These are phyloP conservation scores for Alectura lathami DNA, from an alignment of 2,113 vertebrate species.

Conservation along the genomic window DNA sequence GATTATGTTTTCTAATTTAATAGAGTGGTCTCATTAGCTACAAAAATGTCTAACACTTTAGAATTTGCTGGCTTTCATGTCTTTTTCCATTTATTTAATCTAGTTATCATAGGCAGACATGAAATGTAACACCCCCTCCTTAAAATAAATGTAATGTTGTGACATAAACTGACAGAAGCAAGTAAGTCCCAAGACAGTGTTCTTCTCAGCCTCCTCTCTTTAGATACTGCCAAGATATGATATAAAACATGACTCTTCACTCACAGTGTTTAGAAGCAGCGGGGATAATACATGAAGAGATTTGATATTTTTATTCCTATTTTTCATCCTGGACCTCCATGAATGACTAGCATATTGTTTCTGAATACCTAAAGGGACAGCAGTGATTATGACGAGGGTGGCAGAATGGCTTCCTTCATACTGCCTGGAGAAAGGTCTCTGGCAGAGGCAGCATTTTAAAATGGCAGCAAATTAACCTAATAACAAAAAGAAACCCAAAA, in stretches of 20 bases:
- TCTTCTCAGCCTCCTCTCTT: neutral
- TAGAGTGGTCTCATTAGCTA: neutral
- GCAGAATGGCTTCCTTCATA: neutral
- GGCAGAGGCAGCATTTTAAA: neutral
- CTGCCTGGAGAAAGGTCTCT: neutral
- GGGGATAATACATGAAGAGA: neutral
- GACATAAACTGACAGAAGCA: constrained; percentile 12
- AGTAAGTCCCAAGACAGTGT: neutral
- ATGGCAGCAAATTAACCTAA: neutral
- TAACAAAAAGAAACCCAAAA: neutral
- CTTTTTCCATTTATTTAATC: constrained; percentile 8
- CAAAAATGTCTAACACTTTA: neutral
- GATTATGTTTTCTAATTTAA: neutral
- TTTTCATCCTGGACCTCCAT: neutral
- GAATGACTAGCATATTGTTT: neutral
- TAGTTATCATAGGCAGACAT: neutral
- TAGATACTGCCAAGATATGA: neutral
- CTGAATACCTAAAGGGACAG: neutral
- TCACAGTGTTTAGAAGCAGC: neutral
- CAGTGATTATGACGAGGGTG: neutral
- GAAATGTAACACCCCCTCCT: neutral
- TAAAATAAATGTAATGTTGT: constrained; percentile 28
- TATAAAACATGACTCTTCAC: neutral
- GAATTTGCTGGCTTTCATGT: neutral
- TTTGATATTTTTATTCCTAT: neutral